A percentile compares a stretch with the other conserved stretches of the same genome.
phyloP scores from a whole-genome alignment of 2,113 vertebrate genomes.

The Prionailurus viverrinus region DNA sequence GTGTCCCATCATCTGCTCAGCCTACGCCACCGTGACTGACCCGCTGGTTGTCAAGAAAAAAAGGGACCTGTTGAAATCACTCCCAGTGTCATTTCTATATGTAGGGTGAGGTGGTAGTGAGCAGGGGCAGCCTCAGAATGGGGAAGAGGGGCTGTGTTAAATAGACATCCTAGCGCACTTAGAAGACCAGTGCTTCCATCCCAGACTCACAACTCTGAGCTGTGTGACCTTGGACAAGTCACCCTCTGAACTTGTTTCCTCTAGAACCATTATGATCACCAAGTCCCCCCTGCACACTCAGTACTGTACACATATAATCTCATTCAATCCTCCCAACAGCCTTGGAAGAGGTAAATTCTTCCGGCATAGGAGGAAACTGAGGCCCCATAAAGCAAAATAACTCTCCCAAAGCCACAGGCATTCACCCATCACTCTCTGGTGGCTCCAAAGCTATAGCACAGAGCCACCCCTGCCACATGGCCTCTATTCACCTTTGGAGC shows the following conservation, averaged over 20 bases:
- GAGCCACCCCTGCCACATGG: background rate
- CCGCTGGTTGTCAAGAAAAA: background rate
- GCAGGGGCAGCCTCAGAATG: background rate
- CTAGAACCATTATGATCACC: background rate
- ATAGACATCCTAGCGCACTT: background rate
- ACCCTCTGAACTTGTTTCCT: slow-evolving; percentile 28
- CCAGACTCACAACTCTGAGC: background rate
- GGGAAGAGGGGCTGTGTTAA: background rate
- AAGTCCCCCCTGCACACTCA: background rate
- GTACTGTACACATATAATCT: background rate
- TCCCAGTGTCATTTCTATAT: background rate
- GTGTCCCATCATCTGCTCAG: background rate
- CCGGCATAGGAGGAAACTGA: background rate
- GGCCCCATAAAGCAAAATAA: background rate
- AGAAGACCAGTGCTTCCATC: background rate
- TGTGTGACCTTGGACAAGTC: background rate
- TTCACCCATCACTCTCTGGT: background rate
- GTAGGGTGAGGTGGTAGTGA: background rate
- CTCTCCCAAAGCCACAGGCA: background rate
- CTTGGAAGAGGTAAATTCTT: background rate
- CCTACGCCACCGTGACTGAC: background rate
- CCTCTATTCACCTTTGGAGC: background rate
- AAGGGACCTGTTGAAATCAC: background rate
- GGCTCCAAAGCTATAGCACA: background rate
- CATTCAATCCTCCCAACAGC: background rate